Evolutionary conservation across 2,797 vertebrate species (phyloP), one percentile per base, ranked within the genome.

Genomic region (Schizothorax lantsangensis): DNA sequence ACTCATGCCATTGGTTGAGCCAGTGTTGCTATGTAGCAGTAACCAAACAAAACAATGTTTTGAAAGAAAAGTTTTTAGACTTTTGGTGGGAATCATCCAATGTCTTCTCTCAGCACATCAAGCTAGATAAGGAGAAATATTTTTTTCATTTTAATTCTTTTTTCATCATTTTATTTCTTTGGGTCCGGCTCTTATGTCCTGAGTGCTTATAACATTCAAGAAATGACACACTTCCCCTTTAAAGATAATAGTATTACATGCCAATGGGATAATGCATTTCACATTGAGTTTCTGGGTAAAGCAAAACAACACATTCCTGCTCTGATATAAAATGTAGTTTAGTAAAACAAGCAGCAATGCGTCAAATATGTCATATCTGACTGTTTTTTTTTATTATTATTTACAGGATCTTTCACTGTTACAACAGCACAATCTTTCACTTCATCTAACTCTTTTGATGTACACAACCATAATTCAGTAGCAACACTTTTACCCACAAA

Each of bases 321-420:
- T 77, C 17, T 30, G 15, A 49, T 33, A 33, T 75, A 49, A 74
- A 33, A 26, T 5, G 9, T 11, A 26, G 10, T 14, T 17, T 5
- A 30, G n/a, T 26, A 26, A 64, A 64, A 64, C n/a, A 64, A 64
- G n/a, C 19, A n/a, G 54, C 4, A 75, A 26, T 75, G 15, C 33
- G 43, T 30, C n/a, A 9, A 17, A 23, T 7, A 47, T 68, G 26
- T 57, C 10, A 12, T 6, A 75, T 52, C 11, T 57, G 49, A 40
- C 11, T 10, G 6, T 5, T 23, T 36, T 33, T 83, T 47, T 47
- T 49, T 38, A 30, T 21, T 52, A 64, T 62, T 36, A 30, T 74
- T 84, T n/a, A n/a, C 83, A 84, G 82, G 57, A 38, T 21, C 57
- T 47, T 26, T 45, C 57, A 38, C 30, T 19, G 66, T 23, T 49